Evolutionary conservation across 2,113 vertebrate genomes (phyloP).

Genomic region (Chaetorhynchus papuensis): DNA sequence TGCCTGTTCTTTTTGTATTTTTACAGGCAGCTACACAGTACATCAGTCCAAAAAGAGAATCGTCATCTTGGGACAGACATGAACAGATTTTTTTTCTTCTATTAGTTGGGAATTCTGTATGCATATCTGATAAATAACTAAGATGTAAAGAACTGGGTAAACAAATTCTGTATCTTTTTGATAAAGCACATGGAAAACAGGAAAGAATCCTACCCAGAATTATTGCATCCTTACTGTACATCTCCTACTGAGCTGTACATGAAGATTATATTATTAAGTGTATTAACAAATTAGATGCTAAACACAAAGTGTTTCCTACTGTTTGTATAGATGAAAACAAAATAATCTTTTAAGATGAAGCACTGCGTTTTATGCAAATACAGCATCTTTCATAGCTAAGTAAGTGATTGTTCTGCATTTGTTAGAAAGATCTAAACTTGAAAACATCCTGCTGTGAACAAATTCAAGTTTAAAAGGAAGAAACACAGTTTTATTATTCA

Average conservation of each 20-base stretch:
- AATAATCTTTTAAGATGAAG: background rate
- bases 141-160: background rate
- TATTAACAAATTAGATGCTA: background rate
- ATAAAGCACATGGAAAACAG: background rate
- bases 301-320: background rate
- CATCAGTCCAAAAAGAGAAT: background rate
- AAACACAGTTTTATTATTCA: background rate
- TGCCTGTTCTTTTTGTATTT: background rate
- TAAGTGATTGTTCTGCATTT: background rate
- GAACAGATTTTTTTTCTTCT: background rate
- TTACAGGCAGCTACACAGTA: background rate
- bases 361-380: background rate
- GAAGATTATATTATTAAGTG: background rate
- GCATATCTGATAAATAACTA: background rate
- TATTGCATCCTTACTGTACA: background rate
- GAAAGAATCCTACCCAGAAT: background rate
- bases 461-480: background rate
- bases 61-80: background rate
- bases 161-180: background rate
- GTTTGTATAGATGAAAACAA: background rate
- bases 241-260: background rate
- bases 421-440: background rate
- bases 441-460: background rate
- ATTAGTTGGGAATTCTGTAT: background rate
- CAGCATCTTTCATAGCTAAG: background rate